These are phyloP conservation scores for Hypsopygia costalis DNA, from an alignment of 2,888 invertebrate species.

Conservation along the genomic window DNA sequence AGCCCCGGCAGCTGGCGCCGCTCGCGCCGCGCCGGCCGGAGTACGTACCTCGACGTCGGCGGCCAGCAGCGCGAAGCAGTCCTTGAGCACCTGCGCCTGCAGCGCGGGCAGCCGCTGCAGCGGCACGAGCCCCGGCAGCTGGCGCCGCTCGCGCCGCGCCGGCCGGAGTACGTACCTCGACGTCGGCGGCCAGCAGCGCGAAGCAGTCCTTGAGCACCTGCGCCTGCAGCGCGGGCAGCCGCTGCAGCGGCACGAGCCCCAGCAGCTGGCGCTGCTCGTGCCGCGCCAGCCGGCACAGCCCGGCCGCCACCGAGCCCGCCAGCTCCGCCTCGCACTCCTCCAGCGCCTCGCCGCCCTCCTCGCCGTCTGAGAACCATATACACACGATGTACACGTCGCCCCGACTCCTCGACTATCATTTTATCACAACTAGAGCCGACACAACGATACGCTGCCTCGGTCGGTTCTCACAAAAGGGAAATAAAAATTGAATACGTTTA, in stretches of 20 bases:
- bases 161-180: slow-evolving; percentile 87
- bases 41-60: slow-evolving; percentile 90
- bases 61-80: slow-evolving; percentile 91
- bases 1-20: no score
- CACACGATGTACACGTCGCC: no score
- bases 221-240: slow-evolving; percentile 91
- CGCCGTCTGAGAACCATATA: slow-evolving; percentile 34
- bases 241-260: slow-evolving; percentile 90
- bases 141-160: slow-evolving; percentile 91
- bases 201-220: slow-evolving; percentile 91
- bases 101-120: slow-evolving; percentile 89
- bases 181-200: slow-evolving; percentile 91
- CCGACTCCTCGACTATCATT: no score
- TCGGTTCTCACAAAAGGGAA: no score
- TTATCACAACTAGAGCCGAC: no score
- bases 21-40: no score
- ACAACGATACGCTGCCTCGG: no score
- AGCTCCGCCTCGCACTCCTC: slow-evolving; percentile 61
- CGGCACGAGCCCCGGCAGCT: slow-evolving; percentile 92
- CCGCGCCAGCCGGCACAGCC: slow-evolving; percentile 91
- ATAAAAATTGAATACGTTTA: no score
- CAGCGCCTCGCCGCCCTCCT: slow-evolving; percentile 51
- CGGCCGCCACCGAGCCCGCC: slow-evolving; percentile 87
- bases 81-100: slow-evolving; percentile 90
- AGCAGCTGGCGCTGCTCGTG: slow-evolving; percentile 91